phyloP scores from a whole-genome alignment of 2,888 invertebrate species.

The Pyrrhia umbra region DNA sequence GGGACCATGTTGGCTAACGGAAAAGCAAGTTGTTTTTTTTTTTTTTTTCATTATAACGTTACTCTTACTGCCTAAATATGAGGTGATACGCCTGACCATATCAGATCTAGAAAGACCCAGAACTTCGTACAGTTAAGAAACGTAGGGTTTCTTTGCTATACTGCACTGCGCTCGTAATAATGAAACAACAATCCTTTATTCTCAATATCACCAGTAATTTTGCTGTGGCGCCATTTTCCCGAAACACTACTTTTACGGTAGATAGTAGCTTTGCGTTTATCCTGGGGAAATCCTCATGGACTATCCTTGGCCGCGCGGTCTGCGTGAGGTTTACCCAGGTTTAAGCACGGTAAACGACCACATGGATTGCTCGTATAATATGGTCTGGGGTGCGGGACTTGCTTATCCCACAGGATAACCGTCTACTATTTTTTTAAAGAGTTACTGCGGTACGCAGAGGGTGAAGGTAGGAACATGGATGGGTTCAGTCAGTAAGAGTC shows the following conservation, averaged over 20 bases:
- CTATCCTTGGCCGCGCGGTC: background rate
- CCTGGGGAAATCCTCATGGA: background rate
- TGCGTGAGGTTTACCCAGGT: background rate
- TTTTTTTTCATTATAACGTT: background rate
- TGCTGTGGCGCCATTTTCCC: background rate
- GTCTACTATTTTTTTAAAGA: no score
- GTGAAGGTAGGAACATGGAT: no score
- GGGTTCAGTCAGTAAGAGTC: no score
- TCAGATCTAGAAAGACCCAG: background rate
- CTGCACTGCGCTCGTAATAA: no score
- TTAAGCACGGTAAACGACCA: slow-evolving; percentile 1
- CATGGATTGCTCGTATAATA: no score
- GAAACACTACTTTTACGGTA: background rate
- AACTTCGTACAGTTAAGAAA: background rate
- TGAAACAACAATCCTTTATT: background rate
- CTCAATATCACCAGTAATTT: background rate
- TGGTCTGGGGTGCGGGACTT: no score
- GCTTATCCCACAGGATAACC: no score
- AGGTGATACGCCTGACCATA: background rate
- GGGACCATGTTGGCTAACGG: slow-evolving; percentile 25
- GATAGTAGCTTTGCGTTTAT: no score
- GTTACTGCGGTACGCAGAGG: no score
- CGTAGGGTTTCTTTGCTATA: no score
- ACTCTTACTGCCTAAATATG: background rate
- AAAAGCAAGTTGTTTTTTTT: slow-evolving; percentile 8